Evolutionary conservation across 2,888 invertebrate genomes (phyloP).

Genomic region (Lochmaea crataegi): DNA sequence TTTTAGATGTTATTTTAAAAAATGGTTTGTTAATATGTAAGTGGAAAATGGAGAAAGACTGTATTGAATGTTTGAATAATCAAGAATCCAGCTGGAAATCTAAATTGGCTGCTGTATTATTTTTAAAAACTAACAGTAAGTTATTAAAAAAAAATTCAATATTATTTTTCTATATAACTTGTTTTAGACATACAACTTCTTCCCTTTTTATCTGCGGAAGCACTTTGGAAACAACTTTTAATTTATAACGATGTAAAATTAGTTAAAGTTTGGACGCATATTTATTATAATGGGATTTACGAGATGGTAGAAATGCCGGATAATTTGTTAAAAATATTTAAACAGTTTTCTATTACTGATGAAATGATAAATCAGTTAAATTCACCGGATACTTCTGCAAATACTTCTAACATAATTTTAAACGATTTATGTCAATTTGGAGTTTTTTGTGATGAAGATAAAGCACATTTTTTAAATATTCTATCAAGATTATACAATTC

Average conservation of each 20-base stretch:
- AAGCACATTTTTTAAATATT: conserved; percentile 68
- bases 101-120: conserved; percentile 69
- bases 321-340: conserved; percentile 68
- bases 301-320: conserved; percentile 61
- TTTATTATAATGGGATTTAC: conserved; percentile 60
- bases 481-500: conserved; percentile 72
- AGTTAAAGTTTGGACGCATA: conserved; percentile 72
- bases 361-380: conserved; percentile 71
- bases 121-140: conserved; percentile 71
- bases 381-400: conserved; percentile 67
- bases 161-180: neutral
- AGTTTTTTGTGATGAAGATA: conserved; percentile 72
- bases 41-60: conserved; percentile 45
- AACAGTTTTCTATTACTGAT: conserved; percentile 69
- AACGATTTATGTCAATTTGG: conserved; percentile 74
- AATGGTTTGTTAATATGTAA: conserved; percentile 46
- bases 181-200: conserved; percentile 54
- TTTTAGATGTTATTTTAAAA: conserved; percentile 58
- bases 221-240: conserved; percentile 73
- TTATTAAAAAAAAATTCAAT: conserved; percentile 14
- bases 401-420: conserved; percentile 71
- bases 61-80: conserved; percentile 56
- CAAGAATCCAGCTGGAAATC: conserved; percentile 69
- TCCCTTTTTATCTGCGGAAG: conserved; percentile 67
- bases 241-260: conserved; percentile 71